phyloP scores from a whole-genome alignment of 2,797 vertebrate genomes.

The Cephalopachus bancanus region DNA sequence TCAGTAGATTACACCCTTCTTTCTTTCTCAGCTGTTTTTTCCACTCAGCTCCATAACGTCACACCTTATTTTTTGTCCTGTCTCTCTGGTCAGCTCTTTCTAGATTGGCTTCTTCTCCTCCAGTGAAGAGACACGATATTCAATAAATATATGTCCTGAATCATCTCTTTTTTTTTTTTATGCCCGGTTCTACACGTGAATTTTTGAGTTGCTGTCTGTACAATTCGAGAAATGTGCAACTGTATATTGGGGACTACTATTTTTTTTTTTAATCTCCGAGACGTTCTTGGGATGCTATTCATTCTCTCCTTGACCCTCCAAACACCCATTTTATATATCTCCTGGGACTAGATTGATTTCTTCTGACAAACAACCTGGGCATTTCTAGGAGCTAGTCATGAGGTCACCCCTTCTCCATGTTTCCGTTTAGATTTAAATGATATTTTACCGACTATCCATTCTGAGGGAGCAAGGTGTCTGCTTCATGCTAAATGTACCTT shows the following conservation, averaged over 20 bases:
- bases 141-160: not conserved
- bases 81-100: too few species aligned
- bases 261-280: not conserved
- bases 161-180: not conserved
- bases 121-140: not conserved
- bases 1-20: too few species aligned
- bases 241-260: not conserved
- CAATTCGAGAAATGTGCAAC: not conserved
- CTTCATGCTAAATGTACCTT: not conserved
- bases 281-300: not conserved
- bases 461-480: conserved; percentile 1
- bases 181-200: not conserved
- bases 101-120: too few species aligned
- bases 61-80: too few species aligned
- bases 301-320: not conserved
- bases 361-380: not conserved
- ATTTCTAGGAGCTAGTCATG: not conserved
- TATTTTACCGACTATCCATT: not conserved
- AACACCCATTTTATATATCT: not conserved
- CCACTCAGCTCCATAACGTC: too few species aligned
- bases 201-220: not conserved
- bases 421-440: conserved; percentile 29
- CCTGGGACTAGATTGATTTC: not conserved
- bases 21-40: too few species aligned
- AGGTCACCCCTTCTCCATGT: not conserved